Conservation (phyloP, 2,797 vertebrate genomes). For the Mormyrus proboscirostris region DNA sequence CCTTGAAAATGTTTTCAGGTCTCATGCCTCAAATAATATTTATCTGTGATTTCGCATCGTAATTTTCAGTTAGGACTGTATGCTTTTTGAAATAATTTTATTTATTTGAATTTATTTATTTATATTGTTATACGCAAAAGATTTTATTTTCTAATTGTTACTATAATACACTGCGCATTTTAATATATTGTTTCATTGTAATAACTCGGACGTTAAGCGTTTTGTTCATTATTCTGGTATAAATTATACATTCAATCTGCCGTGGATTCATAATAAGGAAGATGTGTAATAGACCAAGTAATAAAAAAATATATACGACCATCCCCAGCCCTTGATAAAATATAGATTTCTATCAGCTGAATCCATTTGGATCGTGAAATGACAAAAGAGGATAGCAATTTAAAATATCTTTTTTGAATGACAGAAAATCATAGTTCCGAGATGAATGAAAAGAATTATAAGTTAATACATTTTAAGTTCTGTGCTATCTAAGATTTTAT, state of each 20-base stretch:
- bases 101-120: not conserved
- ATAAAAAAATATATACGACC: slow-evolving; percentile 1
- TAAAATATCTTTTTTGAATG: slow-evolving; percentile 24
- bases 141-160: not conserved
- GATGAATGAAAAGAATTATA: slow-evolving; percentile 22
- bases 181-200: not conserved
- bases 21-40: not conserved
- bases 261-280: not conserved
- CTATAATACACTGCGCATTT: not conserved
- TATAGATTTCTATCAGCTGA: slow-evolving; percentile 33
- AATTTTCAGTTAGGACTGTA: not conserved
- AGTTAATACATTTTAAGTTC: slow-evolving; percentile 33
- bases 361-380: slow-evolving; percentile 29
- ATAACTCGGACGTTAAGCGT: not conserved
- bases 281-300: slow-evolving; percentile 22
- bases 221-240: not conserved
- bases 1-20: not conserved
- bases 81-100: not conserved
- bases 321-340: not conserved
- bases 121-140: not conserved
- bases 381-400: slow-evolving; percentile 36
- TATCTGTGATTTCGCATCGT: not conserved
- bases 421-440: not conserved
- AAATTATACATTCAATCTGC: not conserved
- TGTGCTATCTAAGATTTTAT: slow-evolving; percentile 32